Evolutionary conservation across 2,113 vertebrate species (phyloP), one percentile per base, ranked within the genome.

Genomic region (Sigmodon hispidus): DNA sequence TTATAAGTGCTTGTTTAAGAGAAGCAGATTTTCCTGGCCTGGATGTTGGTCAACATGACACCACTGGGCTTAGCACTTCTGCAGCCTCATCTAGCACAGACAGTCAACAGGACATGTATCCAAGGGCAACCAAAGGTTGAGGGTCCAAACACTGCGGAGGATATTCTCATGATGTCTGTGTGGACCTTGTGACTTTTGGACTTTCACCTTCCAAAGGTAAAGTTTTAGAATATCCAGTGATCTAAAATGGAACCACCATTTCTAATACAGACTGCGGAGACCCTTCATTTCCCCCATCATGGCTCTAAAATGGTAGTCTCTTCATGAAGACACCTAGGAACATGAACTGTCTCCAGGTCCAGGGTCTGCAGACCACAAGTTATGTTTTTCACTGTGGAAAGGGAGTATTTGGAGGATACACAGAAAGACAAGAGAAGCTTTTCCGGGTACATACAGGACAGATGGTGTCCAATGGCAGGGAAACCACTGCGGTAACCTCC

Each of bases 401-500:
- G 75, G 26, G 89, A 87, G 57, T 89, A 85, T 96, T 95, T 94
- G 52, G 63, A 94, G 89, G 95, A 96, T 97, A 97, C 93, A 98
- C 95, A 87, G 97, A 96, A 98, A 96, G 89, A 92, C 92, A 69
- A 88, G 93, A 93, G 96, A 97, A 97, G 34, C 90, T 87, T 93
- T 96, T 76, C 94, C 90, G 97, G 90, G 96, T 81, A 96, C 69
- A 90, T n/a, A 90, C 77, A 91, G 96, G 96, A 94, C 97, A 96
- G 91, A 70, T 90, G 96, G 97, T 97, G 92, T 97, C 94, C 87
- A 92, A 94, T 98, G 98, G 97, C 95, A 96, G 96, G 29, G 90
- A 93, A 79, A 97, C 87, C 92, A 36, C 88, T 97, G 96, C 97
- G 95, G 97, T 97, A 97, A 97, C 15, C 40, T 97, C 94, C 91